phyloP scores from a whole-genome alignment of 1,140 invertebrate species.

The Zophobas morio region DNA sequence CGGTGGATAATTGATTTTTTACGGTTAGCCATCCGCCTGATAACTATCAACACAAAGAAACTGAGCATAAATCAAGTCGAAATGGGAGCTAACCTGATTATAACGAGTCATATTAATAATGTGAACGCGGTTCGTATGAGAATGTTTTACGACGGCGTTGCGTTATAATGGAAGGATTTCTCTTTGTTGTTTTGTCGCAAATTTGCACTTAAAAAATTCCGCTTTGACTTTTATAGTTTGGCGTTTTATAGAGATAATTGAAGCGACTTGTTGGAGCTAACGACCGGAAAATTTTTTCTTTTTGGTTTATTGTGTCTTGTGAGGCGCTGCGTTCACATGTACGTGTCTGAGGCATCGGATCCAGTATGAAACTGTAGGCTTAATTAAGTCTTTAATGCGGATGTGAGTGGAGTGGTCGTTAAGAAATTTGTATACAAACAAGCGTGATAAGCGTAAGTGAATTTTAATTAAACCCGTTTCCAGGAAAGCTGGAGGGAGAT shows the following conservation, averaged over 20 bases:
- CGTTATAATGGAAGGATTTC: neutral
- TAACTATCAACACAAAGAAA: conserved; percentile 14
- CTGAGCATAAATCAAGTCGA: neutral
- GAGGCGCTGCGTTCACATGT: too few relatives aligned
- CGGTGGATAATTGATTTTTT: conserved; percentile 31
- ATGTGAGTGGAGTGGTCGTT: too few relatives aligned
- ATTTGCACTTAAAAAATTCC: neutral
- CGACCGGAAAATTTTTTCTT: neutral
- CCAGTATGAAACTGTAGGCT: too few relatives aligned
- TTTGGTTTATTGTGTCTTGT: too few relatives aligned
- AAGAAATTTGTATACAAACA: too few relatives aligned
- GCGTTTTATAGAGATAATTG: neutral
- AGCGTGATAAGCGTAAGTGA: too few relatives aligned
- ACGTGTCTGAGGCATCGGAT: too few relatives aligned
- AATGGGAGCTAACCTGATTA: conserved; percentile 18
- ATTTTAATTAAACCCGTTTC: too few relatives aligned
- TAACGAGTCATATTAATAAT: conserved; percentile 21
- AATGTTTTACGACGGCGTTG: neutral
- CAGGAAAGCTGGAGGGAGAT: too few relatives aligned
- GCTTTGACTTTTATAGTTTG: neutral
- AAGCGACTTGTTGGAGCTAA: neutral
- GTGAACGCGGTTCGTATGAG: neutral
- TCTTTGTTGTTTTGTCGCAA: neutral
- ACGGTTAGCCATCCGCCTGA: conserved; percentile 7
- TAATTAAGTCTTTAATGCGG: too few relatives aligned